phyloP scores from a whole-genome alignment of 1,140 invertebrate species.

The Homarus americanus region DNA sequence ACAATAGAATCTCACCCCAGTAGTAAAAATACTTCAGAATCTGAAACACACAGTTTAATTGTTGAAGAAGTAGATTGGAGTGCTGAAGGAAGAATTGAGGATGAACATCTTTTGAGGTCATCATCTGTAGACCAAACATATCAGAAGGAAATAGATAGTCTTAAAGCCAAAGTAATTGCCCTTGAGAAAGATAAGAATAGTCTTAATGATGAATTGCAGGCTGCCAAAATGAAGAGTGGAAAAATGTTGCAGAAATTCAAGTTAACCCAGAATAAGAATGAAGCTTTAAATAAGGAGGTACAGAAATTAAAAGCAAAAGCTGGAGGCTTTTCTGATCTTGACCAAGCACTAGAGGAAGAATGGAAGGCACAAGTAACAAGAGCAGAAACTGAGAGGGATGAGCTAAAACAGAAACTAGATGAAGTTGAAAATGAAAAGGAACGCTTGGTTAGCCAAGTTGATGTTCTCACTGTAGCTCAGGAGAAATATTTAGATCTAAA shows the following conservation, averaged over 20 bases:
- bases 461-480: conserved; percentile 87
- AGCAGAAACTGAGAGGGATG: conserved; percentile 68
- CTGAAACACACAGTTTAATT: conserved; percentile 42
- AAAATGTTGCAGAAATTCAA: conserved; percentile 75
- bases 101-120: conserved; percentile 66
- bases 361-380: conserved; percentile 66
- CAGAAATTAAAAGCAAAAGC: conserved; percentile 73
- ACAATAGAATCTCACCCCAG: conserved; percentile 25
- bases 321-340: conserved; percentile 77
- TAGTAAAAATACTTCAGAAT: conserved; percentile 30
- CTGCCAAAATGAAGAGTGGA: conserved; percentile 71
- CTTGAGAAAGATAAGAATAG: conserved; percentile 73
- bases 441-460: conserved; percentile 80
- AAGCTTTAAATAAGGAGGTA: conserved; percentile 67
- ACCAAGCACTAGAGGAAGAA: conserved; percentile 79
- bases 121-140: conserved; percentile 62
- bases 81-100: conserved; percentile 69
- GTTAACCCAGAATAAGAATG: conserved; percentile 67
- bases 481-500: conserved; percentile 87
- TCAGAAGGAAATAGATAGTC: conserved; percentile 64
- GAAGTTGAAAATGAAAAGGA: conserved; percentile 75
- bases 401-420: conserved; percentile 68
- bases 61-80: conserved; percentile 73
- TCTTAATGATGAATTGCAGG: conserved; percentile 69
- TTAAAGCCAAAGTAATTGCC: conserved; percentile 69